phyloP scores from a whole-genome alignment of 2,113 vertebrate genomes.

The Prionailurus bengalensis region DNA sequence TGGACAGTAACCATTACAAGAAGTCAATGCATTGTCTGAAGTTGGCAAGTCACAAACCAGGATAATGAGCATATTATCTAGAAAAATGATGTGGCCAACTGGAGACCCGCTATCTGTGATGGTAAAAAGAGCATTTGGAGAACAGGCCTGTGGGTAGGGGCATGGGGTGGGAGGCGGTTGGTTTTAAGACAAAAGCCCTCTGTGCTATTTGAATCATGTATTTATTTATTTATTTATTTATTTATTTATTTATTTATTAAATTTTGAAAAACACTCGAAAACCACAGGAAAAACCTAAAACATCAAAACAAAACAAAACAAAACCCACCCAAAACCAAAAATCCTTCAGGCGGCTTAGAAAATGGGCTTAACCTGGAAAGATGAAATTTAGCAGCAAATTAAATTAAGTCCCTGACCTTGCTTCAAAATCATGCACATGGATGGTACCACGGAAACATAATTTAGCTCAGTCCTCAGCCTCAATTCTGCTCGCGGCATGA shows the following conservation, averaged over 20 bases:
- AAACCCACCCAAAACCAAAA: background rate
- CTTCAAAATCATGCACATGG: background rate
- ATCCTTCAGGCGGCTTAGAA: background rate
- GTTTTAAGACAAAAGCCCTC: conserved; percentile 22
- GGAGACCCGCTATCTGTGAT: background rate
- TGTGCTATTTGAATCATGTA: background rate
- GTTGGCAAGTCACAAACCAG: background rate
- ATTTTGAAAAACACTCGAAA: background rate
- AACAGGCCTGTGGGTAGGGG: background rate
- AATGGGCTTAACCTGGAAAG: conserved; percentile 9
- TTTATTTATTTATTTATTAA: background rate
- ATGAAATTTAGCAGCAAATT: conserved; percentile 42
- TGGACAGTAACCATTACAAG: too few relatives aligned
- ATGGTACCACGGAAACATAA: background rate
- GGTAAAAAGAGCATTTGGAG: background rate
- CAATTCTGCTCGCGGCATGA: background rate
- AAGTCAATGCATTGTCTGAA: background rate
- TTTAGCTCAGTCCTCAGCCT: background rate
- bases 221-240: background rate
- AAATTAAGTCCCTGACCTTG: background rate
- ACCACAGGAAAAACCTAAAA: background rate
- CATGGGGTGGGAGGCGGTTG: background rate
- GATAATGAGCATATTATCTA: background rate
- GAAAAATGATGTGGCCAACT: background rate
- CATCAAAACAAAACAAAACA: background rate